Evolutionary conservation across 2,113 vertebrate genomes (phyloP), one percentile per base, ranked within the genome.

Genomic region (Ivindomyrus marchei): DNA sequence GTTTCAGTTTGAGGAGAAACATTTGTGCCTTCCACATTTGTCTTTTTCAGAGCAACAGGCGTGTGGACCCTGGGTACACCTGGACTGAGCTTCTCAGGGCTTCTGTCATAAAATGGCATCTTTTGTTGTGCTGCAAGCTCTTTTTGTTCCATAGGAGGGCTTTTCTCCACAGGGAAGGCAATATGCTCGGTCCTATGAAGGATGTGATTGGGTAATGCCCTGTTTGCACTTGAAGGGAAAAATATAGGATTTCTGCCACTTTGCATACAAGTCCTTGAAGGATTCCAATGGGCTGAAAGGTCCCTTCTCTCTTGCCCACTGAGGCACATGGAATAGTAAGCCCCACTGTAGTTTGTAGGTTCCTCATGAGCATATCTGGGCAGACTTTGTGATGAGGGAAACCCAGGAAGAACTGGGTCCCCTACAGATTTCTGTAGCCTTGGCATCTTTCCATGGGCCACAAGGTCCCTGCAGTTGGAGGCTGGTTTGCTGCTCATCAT

Each of bases 401-500:
- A 91, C 91, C 94, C 92, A 0, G 89, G 0, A 0, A 94, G 90
- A 83, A 94, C 92, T 89, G 66, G 0, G 0, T 92, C 3, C 0
- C 89, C 0, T 0, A 94, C n/a, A 0, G 95, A 93, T 0, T 92
- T 88, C 11, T 97, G 95, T 3, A 95, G 91, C 10, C 95, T 95
- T 88, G 96, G 96, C 90, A 97, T 95, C 90, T 97, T 98, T 91
- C 88, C 93, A 88, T 93, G 95, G 62, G 95, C 92, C 91, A 95
- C 9, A 0, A 96, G 92, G 36, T 96, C 95, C 91, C 92, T 77
- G 0, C 95, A 11, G 80, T 94, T 95, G 88, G 92, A 91, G 13
- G 87, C 93, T 0, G 94, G 93, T 87, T 97, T 97, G 15, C 94
- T 96, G 17, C 94, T 97, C 97, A 97, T 99, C 90, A 91, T 91